These are phyloP conservation scores for Psix sp. DNA, from an alignment of 1,140 invertebrate species.

Conservation along the genomic window DNA sequence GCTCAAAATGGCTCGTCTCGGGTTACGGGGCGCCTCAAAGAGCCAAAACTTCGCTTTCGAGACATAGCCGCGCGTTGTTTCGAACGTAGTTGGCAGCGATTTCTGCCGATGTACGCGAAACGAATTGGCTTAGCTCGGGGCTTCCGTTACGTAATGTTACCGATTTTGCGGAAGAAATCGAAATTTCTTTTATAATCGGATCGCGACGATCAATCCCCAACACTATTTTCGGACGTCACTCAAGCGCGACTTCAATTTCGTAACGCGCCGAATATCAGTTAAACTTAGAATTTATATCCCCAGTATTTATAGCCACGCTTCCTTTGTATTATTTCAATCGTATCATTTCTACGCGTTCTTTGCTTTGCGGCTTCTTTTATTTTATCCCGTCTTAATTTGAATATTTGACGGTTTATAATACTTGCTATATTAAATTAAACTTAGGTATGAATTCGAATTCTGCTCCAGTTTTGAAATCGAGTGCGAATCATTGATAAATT, in stretches of 20 bases:
- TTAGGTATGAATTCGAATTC: no score
- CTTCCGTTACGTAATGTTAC: constrained; percentile 62
- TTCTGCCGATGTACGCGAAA: constrained; percentile 74
- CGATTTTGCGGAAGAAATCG: constrained; percentile 49
- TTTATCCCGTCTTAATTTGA: constrained; percentile 2
- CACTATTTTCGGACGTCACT: constrained; percentile 36
- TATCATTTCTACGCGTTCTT: constrained; percentile 18
- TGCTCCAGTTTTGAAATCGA: no score
- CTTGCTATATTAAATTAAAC: no score
- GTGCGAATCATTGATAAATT: no score
- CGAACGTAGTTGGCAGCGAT: constrained; percentile 72
- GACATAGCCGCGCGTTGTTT: constrained; percentile 63
- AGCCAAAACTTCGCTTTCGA: constrained; percentile 67
- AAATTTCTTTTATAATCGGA: constrained; percentile 18
- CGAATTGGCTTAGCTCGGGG: constrained; percentile 68
- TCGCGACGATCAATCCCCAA: constrained; percentile 18
- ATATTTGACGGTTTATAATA: no score
- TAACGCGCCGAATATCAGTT: constrained; percentile 51
- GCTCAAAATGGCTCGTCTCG: constrained; percentile 69
- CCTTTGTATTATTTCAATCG: constrained; percentile 53
- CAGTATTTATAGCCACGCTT: constrained; percentile 46
- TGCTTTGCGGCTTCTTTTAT: constrained; percentile 14
- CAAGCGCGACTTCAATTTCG: constrained; percentile 51
- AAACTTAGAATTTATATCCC: constrained; percentile 53
- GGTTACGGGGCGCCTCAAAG: constrained; percentile 69